Conservation (phyloP, 2,888 invertebrate species). For the Sialis fuliginosa region DNA sequence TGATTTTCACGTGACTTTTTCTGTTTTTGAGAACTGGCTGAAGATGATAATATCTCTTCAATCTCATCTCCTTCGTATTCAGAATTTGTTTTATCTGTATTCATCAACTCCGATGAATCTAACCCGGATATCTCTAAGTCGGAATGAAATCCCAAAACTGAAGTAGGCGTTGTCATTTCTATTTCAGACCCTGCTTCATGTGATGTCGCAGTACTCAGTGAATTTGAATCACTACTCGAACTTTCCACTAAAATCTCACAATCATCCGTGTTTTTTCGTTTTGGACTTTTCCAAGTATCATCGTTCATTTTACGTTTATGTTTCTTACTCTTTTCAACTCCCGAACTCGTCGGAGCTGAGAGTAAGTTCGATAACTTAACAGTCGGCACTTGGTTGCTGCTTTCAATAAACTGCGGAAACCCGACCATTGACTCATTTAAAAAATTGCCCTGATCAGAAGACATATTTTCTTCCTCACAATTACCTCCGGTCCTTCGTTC, state of each 20-base stretch:
- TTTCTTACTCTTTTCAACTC: slow-evolving; percentile 31
- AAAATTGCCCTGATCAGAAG: slow-evolving; percentile 16
- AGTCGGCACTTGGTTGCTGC: slow-evolving; percentile 17
- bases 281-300: slow-evolving; percentile 41
- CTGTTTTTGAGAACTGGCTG: slow-evolving; percentile 27
- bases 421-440: slow-evolving; percentile 23
- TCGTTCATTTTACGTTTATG: slow-evolving; percentile 42
- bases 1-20: slow-evolving; percentile 35
- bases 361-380: slow-evolving; percentile 16
- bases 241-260: slow-evolving; percentile 40
- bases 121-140: slow-evolving; percentile 43
- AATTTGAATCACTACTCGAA: slow-evolving; percentile 43
- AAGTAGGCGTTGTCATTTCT: slow-evolving; percentile 30
- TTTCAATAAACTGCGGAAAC: slow-evolving; percentile 23
- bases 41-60: slow-evolving; percentile 30
- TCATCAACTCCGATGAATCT: slow-evolving; percentile 38
- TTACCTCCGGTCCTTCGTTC: slow-evolving; percentile 10
- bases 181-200: slow-evolving; percentile 28
- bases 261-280: slow-evolving; percentile 36
- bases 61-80: slow-evolving; percentile 42
- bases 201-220: slow-evolving; percentile 33
- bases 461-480: background rate
- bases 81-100: slow-evolving; percentile 26
- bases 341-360: slow-evolving; percentile 12
- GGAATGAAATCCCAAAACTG: slow-evolving; percentile 37